Conservation (phyloP, 2,888 invertebrate species). For the Chloroclystis v-ata region DNA sequence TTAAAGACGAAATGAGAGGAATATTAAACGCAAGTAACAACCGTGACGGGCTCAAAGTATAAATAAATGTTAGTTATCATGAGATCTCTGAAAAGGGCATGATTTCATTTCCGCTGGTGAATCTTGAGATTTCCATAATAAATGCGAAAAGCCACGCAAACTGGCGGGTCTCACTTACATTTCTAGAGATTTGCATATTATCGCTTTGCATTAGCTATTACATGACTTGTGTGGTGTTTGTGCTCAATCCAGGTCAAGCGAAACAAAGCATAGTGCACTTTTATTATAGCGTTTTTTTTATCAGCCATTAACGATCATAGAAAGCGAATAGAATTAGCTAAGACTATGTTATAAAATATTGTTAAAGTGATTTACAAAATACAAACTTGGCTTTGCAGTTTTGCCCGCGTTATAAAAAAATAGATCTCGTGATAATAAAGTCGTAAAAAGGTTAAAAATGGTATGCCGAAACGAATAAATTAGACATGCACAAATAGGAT, state of each 20-base stretch:
- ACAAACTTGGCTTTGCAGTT: too few species aligned
- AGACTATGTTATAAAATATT: not conserved
- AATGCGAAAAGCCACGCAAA: conserved; percentile 15
- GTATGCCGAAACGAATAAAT: too few species aligned
- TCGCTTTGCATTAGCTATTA: conserved; percentile 13
- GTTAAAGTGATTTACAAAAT: too few species aligned
- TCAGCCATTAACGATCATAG: not conserved
- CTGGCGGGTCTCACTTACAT: conserved; percentile 19
- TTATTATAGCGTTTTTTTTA: not conserved
- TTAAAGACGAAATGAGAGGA: not conserved
- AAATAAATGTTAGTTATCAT: not conserved
- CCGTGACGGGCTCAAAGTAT: not conserved
- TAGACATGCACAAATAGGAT: too few species aligned
- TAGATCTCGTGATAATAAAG: too few species aligned
- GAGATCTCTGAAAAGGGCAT: not conserved
- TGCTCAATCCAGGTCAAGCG: conserved; percentile 18
- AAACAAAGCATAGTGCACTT: conserved; percentile 7
- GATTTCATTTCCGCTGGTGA: conserved; percentile 6
- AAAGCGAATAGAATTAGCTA: not conserved
- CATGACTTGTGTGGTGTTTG: conserved; percentile 15
- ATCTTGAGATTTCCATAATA: conserved; percentile 16
- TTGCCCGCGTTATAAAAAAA: too few species aligned
- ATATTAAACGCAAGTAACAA: not conserved
- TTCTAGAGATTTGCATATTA: conserved; percentile 22
- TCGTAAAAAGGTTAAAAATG: too few species aligned